These are phyloP conservation scores for Strigamia transsilvanica DNA, from an alignment of 2,888 invertebrate species.

Conservation along the genomic window DNA sequence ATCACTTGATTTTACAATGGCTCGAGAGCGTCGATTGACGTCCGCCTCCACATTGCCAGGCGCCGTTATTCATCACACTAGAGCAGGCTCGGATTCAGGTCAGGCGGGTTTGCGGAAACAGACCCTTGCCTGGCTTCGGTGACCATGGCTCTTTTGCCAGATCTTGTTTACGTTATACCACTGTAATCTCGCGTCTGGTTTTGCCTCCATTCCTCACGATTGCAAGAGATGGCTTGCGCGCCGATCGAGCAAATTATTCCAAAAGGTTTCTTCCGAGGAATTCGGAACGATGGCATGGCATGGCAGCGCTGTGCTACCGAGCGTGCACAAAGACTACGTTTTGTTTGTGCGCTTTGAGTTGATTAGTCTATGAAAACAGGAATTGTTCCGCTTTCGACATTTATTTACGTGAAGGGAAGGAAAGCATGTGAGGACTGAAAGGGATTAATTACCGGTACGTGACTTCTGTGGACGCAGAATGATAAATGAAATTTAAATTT, in stretches of 20 bases:
- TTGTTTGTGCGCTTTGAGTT: background rate
- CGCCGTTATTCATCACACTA: slow-evolving; percentile 28
- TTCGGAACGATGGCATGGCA: background rate
- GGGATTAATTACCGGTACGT: background rate
- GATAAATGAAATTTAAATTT: no score
- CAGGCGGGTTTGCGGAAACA: slow-evolving; percentile 20
- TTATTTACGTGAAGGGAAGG: background rate
- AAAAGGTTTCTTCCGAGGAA: background rate
- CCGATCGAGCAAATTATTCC: background rate
- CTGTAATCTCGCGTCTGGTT: slow-evolving; percentile 7
- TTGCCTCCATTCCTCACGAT: background rate
- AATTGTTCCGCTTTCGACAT: background rate
- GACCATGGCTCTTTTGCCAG: background rate
- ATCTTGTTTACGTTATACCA: slow-evolving; percentile 15
- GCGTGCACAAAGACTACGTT: background rate
- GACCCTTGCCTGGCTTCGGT: background rate
- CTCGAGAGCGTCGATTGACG: background rate
- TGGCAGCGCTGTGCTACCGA: background rate
- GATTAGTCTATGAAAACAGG: background rate
- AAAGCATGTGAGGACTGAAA: background rate
- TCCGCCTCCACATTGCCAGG: slow-evolving; percentile 20
- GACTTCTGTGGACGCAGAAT: background rate
- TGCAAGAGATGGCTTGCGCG: background rate
- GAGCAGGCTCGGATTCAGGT: background rate
- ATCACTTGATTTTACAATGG: slow-evolving; percentile 22